Evolutionary conservation across 2,113 vertebrate species (phyloP).

Genomic region (Noturus placidus): DNA sequence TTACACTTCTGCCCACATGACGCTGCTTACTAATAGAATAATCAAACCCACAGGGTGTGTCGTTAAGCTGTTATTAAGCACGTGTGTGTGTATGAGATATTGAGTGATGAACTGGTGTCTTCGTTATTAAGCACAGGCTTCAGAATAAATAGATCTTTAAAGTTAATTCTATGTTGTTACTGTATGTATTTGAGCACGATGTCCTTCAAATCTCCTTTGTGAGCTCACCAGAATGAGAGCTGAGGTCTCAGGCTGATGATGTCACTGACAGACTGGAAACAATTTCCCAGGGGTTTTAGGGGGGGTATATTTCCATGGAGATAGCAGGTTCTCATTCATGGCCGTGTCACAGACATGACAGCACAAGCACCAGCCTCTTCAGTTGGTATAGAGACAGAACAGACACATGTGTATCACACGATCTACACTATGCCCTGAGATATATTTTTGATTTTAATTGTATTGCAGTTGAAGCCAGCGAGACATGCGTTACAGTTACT

Average conservation of each 20-base stretch:
- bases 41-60: conserved; percentile 54
- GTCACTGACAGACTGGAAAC: conserved; percentile 41
- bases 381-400: background rate
- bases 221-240: conserved; percentile 34
- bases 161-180: background rate
- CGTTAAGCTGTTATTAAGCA: conserved; percentile 30
- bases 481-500: background rate
- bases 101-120: conserved; percentile 33
- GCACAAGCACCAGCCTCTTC: conserved; percentile 12
- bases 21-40: conserved; percentile 65
- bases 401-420: conserved; percentile 3
- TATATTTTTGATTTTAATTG: background rate
- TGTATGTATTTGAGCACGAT: background rate
- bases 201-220: conserved; percentile 53
- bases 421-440: conserved; percentile 22
- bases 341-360: conserved; percentile 35
- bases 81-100: background rate
- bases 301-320: conserved; percentile 50
- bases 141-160: background rate
- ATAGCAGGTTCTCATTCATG: conserved; percentile 43
- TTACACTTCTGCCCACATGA: conserved; percentile 56
- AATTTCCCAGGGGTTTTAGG: conserved; percentile 38
- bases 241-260: conserved; percentile 51
- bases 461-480: background rate
- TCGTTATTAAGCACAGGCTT: background rate